Percentiles rank a stretch among this genome's conserved stretches.
These are phyloP conservation scores for Hybognathus amarus DNA, from an alignment of 2,797 vertebrate genomes.

Conservation along the genomic window DNA sequence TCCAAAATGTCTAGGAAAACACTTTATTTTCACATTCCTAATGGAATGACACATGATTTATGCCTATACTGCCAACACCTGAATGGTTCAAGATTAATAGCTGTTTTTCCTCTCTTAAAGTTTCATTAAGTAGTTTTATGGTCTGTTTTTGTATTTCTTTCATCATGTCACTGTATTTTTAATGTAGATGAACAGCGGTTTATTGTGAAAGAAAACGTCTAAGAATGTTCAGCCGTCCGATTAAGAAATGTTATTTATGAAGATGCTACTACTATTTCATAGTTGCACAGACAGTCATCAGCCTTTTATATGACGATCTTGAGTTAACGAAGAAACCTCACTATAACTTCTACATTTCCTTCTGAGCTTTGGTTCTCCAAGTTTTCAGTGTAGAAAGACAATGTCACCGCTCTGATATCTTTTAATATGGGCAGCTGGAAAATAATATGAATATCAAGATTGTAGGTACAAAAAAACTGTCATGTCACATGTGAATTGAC, in stretches of 20 bases:
- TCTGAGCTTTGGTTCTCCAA: not conserved
- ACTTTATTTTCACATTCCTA: conserved; percentile 25
- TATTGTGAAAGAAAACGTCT: not conserved
- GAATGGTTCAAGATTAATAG: conserved; percentile 2
- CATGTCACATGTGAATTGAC: not conserved
- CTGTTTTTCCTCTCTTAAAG: conserved; percentile 1
- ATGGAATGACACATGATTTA: conserved; percentile 11
- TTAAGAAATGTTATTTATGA: not conserved
- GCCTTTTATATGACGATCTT: not conserved
- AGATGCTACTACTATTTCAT: not conserved
- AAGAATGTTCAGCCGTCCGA: not conserved
- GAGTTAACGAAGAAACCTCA: not conserved
- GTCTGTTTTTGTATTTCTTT: conserved; percentile 3
- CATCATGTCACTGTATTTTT: not conserved
- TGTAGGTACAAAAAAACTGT: not conserved
- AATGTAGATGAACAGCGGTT: not conserved
- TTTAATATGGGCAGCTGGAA: not conserved
- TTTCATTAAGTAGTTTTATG: conserved; percentile 1
- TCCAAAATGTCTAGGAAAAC: conserved; percentile 21
- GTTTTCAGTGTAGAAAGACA: not conserved
- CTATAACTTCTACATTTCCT: not conserved
- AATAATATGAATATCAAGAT: not conserved
- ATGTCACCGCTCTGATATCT: not conserved
- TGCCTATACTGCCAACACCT: not conserved
- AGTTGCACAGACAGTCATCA: too few relatives aligned